Base-by-base conservation (phyloP, 2,797 vertebrate species). In the Sarcoramphus papa region DNA sequence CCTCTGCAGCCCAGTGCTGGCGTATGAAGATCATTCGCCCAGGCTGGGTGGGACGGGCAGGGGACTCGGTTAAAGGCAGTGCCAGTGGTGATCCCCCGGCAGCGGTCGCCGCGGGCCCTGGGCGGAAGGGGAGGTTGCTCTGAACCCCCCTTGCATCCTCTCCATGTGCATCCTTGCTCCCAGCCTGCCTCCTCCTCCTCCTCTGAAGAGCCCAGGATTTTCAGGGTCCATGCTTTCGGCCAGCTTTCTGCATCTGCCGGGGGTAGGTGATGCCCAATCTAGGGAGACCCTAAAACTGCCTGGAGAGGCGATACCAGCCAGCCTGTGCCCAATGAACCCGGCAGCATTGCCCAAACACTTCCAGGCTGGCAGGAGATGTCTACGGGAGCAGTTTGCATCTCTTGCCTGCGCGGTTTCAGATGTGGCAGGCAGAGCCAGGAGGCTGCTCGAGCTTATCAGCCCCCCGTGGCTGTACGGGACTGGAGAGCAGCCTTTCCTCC, bases 401-500 rank as follows among this genome's bases (percentile, higher is more conserved):
- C 51, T 45, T 14, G 37, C 41, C 35, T 8, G 48, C 3, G 7
- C 1, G 4, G 28, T n/a, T 74, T 59, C 9, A 3, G 80, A 20
- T 11, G 72, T 2, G 8, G 6, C 27, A 28, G 28, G 76, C 17
- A 51, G 15, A 37, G 12, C 25, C 41, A 21, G 1, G 7, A 22
- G 35, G 54, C 37, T 57, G 31, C 48, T 68, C 43, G 7, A 30
- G 13, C 30, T 72, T 11, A 5, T 25, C 15, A 3, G 40, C 15
- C 33, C 68, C 6, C 17, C 1, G 0, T 0, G 3, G 47, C 50
- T 17, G 33, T 11, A 4, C 0, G 12, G 69, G 20, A 43, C 7
- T 1, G 7, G 19, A 33, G 51, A 62, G 33, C n/a, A 27, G 21
- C 79, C 11, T 22, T 12, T 28, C 10, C 22, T 11, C 59, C 31